Evolutionary conservation across 2,888 invertebrate genomes (phyloP), one percentile per base, ranked within the genome.

Genomic region (Sylvicola cinctus): DNA sequence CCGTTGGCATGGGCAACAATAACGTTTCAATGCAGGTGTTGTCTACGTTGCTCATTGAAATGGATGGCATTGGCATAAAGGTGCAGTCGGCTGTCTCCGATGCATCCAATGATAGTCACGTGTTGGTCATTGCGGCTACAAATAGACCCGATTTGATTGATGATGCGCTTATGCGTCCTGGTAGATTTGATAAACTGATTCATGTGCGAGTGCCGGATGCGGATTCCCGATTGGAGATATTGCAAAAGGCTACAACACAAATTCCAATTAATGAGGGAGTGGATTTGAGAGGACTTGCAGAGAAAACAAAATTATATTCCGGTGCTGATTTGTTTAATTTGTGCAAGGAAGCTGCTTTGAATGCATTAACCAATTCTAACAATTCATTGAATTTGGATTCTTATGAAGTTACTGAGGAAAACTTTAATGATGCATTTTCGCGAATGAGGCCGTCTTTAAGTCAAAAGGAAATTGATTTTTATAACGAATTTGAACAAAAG

Each of bases 51-150:
- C 56, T 74, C 6, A 69, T 66, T 30, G 70, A 73, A 54, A 70
- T 73, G 68, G 73, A 73, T 51, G 73, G 73, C 10, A 60, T 73
- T 38, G n/a, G n/a, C n/a, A n/a, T n/a, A n/a, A n/a, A n/a, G n/a
- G n/a, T n/a, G n/a, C 66, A 35, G 10, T 42, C 38, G 32, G 29
- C 37, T 1, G 38, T 17, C 13, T 32, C 34, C 8, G 4, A 29
- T 15, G 5, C 35, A 12, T 25, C 27, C 15, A 16, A 34, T 17
- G 44, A 42, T 38, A 45, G 41, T 36, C 50, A 58, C 29, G 65
- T 69, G 2, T 50, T 72, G 3, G 65, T 73, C 2, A 63, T 74
- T 17, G 74, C 66, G 4, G 72, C 73, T 7, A 74, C 72, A 28
- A 74, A 74, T 52, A 58, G 71, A 8, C 71, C 70, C 1, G 67